phyloP scores from a whole-genome alignment of 2,888 invertebrate species.

The Masnerella sp. region DNA sequence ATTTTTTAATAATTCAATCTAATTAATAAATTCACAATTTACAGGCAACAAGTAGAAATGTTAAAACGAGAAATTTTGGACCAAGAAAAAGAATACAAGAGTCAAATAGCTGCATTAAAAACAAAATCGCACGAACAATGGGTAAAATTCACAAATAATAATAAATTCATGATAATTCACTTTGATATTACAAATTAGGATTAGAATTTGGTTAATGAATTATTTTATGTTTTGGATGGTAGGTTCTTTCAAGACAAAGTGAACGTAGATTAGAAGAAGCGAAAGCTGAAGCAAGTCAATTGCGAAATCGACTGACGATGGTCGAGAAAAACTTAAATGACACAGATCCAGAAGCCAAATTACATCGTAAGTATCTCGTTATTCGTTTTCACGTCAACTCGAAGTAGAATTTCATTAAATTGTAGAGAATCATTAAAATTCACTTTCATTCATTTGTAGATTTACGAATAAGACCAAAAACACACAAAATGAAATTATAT shows the following conservation, averaged over 20 bases:
- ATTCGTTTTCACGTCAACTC: constrained; percentile 26
- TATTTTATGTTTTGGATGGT: no score
- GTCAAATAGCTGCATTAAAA: constrained; percentile 88
- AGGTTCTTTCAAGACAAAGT: constrained; percentile 87
- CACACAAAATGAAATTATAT: no score
- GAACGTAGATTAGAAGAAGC: constrained; percentile 90
- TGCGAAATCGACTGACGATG: constrained; percentile 82
- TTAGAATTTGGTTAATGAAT: no score
- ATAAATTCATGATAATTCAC: not conserved
- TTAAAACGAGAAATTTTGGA: constrained; percentile 91
- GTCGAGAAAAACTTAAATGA: constrained; percentile 79
- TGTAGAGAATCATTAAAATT: no score
- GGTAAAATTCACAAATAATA: constrained; percentile 77
- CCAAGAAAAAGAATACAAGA: constrained; percentile 85
- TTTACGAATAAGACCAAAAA: no score
- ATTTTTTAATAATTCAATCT: no score
- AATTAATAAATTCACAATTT: constrained; percentile 21
- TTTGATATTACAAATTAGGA: no score
- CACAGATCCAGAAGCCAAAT: constrained; percentile 77
- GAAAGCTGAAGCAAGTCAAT: constrained; percentile 84
- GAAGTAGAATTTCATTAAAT: no score
- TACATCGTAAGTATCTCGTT: constrained; percentile 79
- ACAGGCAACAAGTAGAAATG: constrained; percentile 83
- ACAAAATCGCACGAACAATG: constrained; percentile 91
- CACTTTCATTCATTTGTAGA: no score